Evolutionary conservation across 2,888 invertebrate species (phyloP).

Genomic region (Quadriops clusia): DNA sequence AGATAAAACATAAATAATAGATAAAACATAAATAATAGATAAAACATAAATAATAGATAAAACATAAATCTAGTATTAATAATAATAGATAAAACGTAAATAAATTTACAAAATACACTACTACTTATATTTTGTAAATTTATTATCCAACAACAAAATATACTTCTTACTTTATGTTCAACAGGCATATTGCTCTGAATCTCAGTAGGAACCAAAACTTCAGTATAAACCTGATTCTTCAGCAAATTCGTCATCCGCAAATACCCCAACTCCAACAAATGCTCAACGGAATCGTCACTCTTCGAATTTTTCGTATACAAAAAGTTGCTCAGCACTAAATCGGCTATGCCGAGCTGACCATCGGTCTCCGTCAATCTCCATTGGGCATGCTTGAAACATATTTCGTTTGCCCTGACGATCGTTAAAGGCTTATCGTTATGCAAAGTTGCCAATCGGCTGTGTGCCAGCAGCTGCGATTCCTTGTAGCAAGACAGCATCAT

Average conservation of each 20-base stretch:
- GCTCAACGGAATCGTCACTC: constrained; percentile 94
- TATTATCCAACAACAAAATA: constrained; percentile 3
- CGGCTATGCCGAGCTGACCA: constrained; percentile 95
- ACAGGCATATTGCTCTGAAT: constrained; percentile 80
- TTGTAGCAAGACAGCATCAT: constrained; percentile 92
- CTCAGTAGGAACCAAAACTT: constrained; percentile 70
- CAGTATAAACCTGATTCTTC: constrained; percentile 88
- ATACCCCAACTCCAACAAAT: constrained; percentile 90
- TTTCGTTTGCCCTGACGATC: constrained; percentile 78
- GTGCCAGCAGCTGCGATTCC: constrained; percentile 55
- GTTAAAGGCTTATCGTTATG: constrained; percentile 59
- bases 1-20: no score
- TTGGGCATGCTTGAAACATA: constrained; percentile 96
- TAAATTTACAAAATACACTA: constrained; percentile 1
- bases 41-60: no score
- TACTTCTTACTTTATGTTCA: constrained; percentile 55
- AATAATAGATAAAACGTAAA: no score
- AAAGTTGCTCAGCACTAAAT: constrained; percentile 90
- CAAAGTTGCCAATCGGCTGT: constrained; percentile 49
- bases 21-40: no score
- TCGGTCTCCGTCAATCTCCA: constrained; percentile 97
- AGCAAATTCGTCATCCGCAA: constrained; percentile 89
- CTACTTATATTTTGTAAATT: background rate
- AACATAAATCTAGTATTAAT: no score
- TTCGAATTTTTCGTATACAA: constrained; percentile 94